Conservation (phyloP, 2,888 invertebrate genomes). For the Tortrix viridana region DNA sequence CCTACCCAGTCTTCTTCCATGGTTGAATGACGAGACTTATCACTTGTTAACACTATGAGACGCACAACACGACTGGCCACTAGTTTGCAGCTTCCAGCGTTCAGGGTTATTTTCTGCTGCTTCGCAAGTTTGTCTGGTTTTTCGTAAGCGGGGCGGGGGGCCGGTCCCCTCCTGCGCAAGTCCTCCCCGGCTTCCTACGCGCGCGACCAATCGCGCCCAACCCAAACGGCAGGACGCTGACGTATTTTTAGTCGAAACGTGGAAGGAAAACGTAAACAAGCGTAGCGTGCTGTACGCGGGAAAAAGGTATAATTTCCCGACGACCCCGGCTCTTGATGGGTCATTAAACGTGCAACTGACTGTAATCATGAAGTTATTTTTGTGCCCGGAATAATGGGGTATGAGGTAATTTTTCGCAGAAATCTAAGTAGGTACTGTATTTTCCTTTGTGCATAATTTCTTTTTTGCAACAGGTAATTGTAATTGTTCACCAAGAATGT, state of each 20-base stretch:
- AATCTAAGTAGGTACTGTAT: not conserved
- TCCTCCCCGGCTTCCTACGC: slow-evolving; percentile 75
- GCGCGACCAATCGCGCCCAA: slow-evolving; percentile 74
- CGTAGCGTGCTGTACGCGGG: slow-evolving; percentile 58
- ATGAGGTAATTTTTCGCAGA: slow-evolving; percentile 4
- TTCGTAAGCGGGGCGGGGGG: slow-evolving; percentile 54
- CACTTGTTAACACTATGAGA: slow-evolving; percentile 83
- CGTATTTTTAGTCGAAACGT: slow-evolving; percentile 82
- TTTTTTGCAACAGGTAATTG: not conserved
- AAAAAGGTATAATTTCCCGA: slow-evolving; percentile 52
- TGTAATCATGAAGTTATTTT: slow-evolving; percentile 34
- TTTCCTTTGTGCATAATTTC: not conserved
- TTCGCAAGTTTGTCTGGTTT: slow-evolving; percentile 67
- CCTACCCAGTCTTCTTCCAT: slow-evolving; percentile 83
- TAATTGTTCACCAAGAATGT: too few species aligned
- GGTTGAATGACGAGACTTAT: too few species aligned
- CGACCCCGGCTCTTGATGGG: slow-evolving; percentile 26
- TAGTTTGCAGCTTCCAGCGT: slow-evolving; percentile 75
- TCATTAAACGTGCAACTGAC: slow-evolving; percentile 37
- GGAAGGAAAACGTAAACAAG: slow-evolving; percentile 82
- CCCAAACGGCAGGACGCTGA: slow-evolving; percentile 82
- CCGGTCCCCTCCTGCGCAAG: slow-evolving; percentile 57
- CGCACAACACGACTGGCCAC: slow-evolving; percentile 83
- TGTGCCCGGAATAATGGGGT: slow-evolving; percentile 11
- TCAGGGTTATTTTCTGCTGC: slow-evolving; percentile 82